A percentile compares a stretch with the other conserved stretches of the same genome.
Evolutionary conservation across 2,113 vertebrate species (phyloP).

Genomic region (Trematocara macrostoma): DNA sequence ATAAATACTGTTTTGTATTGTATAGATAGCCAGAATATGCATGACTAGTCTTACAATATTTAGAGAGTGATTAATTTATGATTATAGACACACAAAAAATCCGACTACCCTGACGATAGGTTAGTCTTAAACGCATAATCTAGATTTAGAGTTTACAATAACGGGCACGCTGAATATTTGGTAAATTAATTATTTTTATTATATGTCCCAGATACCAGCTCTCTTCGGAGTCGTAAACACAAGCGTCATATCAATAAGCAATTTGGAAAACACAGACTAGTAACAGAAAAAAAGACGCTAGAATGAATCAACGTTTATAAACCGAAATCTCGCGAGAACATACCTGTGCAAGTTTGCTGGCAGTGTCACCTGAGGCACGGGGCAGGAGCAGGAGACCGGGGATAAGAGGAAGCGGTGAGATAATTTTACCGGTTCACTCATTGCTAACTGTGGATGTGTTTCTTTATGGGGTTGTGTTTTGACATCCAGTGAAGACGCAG

Average conservation of each 20-base stretch:
- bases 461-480: accelerated
- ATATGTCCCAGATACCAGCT: neutral
- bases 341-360: constrained; percentile 18
- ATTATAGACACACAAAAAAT: neutral
- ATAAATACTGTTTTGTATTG: neutral
- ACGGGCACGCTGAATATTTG: neutral
- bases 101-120: neutral
- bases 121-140: neutral
- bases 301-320: neutral
- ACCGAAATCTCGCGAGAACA: constrained; percentile 44
- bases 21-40: neutral
- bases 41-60: neutral
- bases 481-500: accelerated
- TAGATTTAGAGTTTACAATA: neutral
- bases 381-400: constrained; percentile 20
- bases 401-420: constrained; percentile 26
- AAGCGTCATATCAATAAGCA: neutral
- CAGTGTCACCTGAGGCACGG: constrained; percentile 36
- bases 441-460: neutral
- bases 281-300: neutral
- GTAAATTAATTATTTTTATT: neutral
- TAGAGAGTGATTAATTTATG: neutral
- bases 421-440: neutral
- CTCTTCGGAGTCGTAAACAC: neutral
- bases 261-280: neutral